Percentiles rank a stretch among this genome's conserved stretches.
Evolutionary conservation across 2,888 invertebrate species (phyloP).

Genomic region (Alviniconcha strummeri): DNA sequence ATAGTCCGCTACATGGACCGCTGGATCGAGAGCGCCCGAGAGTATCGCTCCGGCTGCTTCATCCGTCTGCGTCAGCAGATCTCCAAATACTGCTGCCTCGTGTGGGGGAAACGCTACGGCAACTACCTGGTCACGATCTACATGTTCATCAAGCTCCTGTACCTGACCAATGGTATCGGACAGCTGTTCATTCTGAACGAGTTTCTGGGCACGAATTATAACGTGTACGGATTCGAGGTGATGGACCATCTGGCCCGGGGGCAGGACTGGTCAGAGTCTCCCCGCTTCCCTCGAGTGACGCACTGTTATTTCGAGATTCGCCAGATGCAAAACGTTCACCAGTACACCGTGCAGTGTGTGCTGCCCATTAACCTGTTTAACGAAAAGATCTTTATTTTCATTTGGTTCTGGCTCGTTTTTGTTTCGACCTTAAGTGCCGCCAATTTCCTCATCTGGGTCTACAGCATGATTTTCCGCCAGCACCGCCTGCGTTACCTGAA

Average conservation of each 20-base stretch:
- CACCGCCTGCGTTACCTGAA: constrained; percentile 68
- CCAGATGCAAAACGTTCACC: constrained; percentile 74
- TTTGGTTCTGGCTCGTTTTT: constrained; percentile 76
- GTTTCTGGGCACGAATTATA: constrained; percentile 74
- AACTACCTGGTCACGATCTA: constrained; percentile 75
- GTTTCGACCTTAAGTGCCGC: constrained; percentile 73
- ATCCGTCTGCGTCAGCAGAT: constrained; percentile 70
- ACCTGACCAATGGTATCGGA: constrained; percentile 74
- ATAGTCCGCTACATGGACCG: constrained; percentile 75
- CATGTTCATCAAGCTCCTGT: constrained; percentile 74
- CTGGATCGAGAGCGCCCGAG: constrained; percentile 73
- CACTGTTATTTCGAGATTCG: constrained; percentile 74
- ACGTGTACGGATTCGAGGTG: constrained; percentile 75
- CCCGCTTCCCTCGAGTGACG: constrained; percentile 72
- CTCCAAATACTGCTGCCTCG: constrained; percentile 71
- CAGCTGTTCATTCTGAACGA: constrained; percentile 75
- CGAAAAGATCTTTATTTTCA: constrained; percentile 74
- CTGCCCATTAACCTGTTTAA: constrained; percentile 71
- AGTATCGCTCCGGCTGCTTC: constrained; percentile 72
- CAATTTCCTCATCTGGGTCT: constrained; percentile 74
- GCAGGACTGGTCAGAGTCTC: constrained; percentile 69
- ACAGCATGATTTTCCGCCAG: constrained; percentile 67
- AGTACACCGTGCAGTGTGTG: constrained; percentile 74
- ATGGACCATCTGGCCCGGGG: constrained; percentile 74
- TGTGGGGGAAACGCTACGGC: constrained; percentile 73